These are phyloP conservation scores for Torymus aiolomorphi DNA, from an alignment of 2,888 invertebrate genomes.

Conservation along the genomic window DNA sequence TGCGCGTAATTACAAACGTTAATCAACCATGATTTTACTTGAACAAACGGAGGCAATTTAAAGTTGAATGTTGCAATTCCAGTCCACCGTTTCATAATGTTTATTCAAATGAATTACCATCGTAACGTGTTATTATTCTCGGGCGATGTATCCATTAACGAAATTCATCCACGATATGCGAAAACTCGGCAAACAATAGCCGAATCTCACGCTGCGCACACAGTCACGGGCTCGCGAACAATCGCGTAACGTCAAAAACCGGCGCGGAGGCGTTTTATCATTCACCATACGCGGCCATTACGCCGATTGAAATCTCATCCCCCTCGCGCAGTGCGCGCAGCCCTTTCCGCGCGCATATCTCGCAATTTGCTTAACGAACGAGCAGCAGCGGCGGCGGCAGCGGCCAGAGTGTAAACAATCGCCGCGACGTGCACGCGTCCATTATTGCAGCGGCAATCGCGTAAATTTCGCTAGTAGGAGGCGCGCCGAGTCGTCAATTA, in stretches of 20 bases:
- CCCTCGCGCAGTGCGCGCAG: no score
- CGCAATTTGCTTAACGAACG: conserved; percentile 33
- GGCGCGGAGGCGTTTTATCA: not conserved
- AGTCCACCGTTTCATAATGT: no score
- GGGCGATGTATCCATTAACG: conserved; percentile 30
- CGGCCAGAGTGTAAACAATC: conserved; percentile 17
- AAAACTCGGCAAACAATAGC: conserved; percentile 11
- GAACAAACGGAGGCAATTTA: no score
- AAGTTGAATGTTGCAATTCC: no score
- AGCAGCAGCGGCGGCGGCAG: not conserved
- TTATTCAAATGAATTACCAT: not conserved
- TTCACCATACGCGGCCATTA: conserved; percentile 10
- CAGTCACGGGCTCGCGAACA: not conserved
- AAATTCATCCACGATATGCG: conserved; percentile 4
- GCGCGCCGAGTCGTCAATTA: conserved; percentile 59
- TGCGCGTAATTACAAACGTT: no score
- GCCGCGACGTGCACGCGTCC: not conserved
- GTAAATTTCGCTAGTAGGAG: conserved; percentile 54
- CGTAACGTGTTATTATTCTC: not conserved
- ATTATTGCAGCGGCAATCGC: not conserved
- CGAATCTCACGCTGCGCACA: not conserved
- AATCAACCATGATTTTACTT: no score
- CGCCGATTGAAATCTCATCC: conserved; percentile 9
- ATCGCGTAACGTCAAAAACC: conserved; percentile 1
- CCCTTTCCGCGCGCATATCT: not conserved